A percentile compares a stretch with the other conserved stretches of the same genome.
Evolutionary conservation across 2,888 invertebrate species (phyloP).

Genomic region (Holacanthella duospinosa): DNA sequence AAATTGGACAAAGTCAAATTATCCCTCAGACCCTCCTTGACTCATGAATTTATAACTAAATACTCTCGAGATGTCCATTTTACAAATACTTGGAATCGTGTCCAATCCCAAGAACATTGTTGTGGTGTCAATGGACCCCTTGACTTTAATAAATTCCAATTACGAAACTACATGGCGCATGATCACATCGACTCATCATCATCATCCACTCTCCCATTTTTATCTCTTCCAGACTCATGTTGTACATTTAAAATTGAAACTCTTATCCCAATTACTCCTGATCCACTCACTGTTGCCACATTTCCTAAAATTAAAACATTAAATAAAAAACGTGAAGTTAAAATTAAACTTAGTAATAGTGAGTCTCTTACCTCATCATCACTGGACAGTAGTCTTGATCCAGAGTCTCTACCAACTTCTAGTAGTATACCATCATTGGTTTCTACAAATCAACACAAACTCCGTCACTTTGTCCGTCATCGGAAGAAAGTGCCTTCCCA

Average conservation of each 20-base stretch:
- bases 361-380: no score
- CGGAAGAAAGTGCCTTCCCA: neutral
- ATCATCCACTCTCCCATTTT: no score
- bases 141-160: conserved; percentile 38
- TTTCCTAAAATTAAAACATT: no score
- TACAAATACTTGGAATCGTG: conserved; percentile 42
- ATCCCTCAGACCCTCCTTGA: conserved; percentile 57
- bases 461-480: neutral
- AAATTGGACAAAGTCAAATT: conserved; percentile 59
- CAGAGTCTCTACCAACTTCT: no score
- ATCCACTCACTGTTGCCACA: no score
- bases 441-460: no score
- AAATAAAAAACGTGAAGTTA: no score
- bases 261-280: neutral
- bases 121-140: conserved; percentile 62
- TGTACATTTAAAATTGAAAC: conserved; percentile 19
- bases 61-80: conserved; percentile 63
- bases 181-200: neutral
- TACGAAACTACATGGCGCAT: no score
- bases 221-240: conserved; percentile 28
- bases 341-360: no score
- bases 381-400: no score
- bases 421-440: no score
- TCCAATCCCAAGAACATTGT: conserved; percentile 44
- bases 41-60: conserved; percentile 53